These are phyloP conservation scores for Noturus placidus DNA, from an alignment of 2,113 vertebrate species.

Conservation along the genomic window DNA sequence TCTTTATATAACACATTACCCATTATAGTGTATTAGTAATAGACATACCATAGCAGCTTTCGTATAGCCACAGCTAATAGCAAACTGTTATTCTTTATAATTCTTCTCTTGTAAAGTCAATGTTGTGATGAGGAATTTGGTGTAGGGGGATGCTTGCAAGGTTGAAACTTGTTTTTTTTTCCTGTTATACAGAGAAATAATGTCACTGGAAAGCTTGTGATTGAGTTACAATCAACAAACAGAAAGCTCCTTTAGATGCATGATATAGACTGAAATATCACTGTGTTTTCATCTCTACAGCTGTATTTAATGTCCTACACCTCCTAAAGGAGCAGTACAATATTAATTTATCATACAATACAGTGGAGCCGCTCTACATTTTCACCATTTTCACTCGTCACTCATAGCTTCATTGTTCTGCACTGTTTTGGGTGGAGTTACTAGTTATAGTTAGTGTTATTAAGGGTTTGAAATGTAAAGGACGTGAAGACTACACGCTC, in stretches of 20 bases:
- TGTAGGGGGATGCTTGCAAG: not conserved
- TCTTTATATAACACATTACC: not conserved
- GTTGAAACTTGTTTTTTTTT: not conserved
- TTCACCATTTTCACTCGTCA: not conserved
- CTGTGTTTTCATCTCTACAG: not conserved
- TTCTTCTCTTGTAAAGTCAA: not conserved
- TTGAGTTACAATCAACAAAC: not conserved
- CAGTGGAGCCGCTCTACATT: not conserved
- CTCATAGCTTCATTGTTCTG: not conserved
- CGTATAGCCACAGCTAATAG: not conserved
- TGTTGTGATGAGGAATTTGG: not conserved
- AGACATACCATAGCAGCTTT: not conserved
- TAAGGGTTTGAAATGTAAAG: not conserved
- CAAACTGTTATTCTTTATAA: not conserved
- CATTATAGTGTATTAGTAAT: not conserved
- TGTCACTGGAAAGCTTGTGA: not conserved
- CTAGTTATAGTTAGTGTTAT: not conserved
- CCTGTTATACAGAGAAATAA: not conserved
- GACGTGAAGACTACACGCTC: not conserved
- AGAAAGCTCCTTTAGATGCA: not conserved
- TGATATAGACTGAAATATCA: not conserved
- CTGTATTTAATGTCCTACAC: not conserved
- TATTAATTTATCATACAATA: too few relatives aligned
- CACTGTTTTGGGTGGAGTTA: not conserved
- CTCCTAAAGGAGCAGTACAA: not conserved